Base-by-base conservation (phyloP, 92 coral and sea anemone species). In the Phenganax subtilis region DNA sequence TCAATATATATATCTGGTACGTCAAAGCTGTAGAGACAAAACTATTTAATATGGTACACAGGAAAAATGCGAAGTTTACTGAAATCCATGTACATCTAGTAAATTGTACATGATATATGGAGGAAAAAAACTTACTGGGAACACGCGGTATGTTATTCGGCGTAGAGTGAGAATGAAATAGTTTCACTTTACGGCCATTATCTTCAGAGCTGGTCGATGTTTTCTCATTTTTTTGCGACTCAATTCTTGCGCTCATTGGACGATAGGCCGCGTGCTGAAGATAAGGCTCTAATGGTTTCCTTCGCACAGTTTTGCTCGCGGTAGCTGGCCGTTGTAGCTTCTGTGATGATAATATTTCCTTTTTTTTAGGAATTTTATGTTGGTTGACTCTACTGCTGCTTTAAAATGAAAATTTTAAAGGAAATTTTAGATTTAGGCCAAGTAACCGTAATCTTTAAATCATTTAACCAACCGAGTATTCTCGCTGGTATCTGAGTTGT, bases 1-100 rank as follows among this genome's bases (percentile, higher is more conserved):
- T 94, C 64, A 90, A 81, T 17, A 94, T 86, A 44, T 94, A 94
- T 57, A 94, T 91, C 77, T 94, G 92, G 25, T 94, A 94, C 0
- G 98, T 92, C 58, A 94, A 82, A 53, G 89, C 98, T 94, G 72
- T 0, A 53, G 76, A 57, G 12, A 65, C 65, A 7, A 29, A 15
- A 71, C 31, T 30, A 54, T 30, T 15, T 17, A 71, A 5, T 71
- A n/a, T 8, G 54, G 14, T 30, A 71, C 1, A 29, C 16, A 20
- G 54, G 16, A 71, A 51, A 20, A 0, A 10, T 2, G 11, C 52
- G 29, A 71, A 20, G 8, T 29, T n/a, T 25, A 59, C 7, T 14
- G 16, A 14, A 59, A 1, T 59, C 27, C 27, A 3, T 7, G 7
- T 59, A 14, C 27, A 59, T 59, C 27, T 59, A 59, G 16, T 6